A percentile compares a stretch with the other conserved stretches of the same genome.
phyloP scores from a whole-genome alignment of 2,797 vertebrate genomes.

The Peromyscus nudipes region DNA sequence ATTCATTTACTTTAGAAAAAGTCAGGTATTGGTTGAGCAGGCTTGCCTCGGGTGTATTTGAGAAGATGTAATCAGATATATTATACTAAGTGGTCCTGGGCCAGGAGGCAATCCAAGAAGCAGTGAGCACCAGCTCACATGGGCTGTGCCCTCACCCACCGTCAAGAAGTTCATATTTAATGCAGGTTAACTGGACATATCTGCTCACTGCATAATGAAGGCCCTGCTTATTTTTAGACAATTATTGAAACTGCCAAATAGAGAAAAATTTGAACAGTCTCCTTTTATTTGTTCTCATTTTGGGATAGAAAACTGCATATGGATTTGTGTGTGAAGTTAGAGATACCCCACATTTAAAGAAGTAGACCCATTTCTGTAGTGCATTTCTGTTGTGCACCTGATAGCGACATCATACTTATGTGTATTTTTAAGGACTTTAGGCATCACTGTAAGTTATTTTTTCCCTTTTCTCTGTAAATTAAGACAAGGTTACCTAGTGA shows the following conservation, averaged over 20 bases:
- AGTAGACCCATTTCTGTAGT: neutral
- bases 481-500: neutral
- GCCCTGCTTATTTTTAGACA: neutral
- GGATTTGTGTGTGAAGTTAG: neutral
- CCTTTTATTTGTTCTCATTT: neutral
- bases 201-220: neutral
- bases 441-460: neutral
- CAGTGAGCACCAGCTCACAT: neutral
- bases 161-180: neutral
- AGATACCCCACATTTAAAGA: neutral
- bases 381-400: neutral
- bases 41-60: neutral
- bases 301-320: neutral
- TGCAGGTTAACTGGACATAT: neutral
- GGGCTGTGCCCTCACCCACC: neutral
- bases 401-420: neutral
- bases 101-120: neutral
- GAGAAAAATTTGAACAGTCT: neutral
- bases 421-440: neutral
- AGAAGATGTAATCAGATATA: neutral
- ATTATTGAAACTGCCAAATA: neutral
- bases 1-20: conserved; percentile 16
- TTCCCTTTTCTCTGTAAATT: conserved; percentile 34
- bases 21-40: neutral
- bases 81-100: neutral